These are phyloP conservation scores for Diarsia dahlii DNA, from an alignment of 2,888 invertebrate genomes.

Conservation along the genomic window DNA sequence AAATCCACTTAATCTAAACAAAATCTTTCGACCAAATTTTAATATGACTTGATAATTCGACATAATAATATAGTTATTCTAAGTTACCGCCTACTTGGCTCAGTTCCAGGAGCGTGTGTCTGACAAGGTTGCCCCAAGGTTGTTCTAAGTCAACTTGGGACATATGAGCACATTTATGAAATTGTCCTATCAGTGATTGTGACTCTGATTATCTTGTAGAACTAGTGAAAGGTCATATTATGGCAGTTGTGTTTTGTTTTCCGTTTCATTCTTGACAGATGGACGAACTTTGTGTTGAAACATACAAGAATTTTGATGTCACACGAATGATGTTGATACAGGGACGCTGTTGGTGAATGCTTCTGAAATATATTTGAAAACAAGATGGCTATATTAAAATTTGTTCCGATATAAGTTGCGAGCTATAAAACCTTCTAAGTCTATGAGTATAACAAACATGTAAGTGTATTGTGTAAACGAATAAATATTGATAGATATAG, in stretches of 20 bases:
- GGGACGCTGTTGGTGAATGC: not conserved
- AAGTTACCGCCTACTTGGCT: constrained; percentile 59
- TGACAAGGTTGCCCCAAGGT: constrained; percentile 60
- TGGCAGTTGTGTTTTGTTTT: not conserved
- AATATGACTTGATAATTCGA: constrained; percentile 19
- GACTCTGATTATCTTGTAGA: constrained; percentile 21
- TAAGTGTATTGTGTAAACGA: too few relatives aligned
- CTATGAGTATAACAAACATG: too few relatives aligned
- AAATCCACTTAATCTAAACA: not conserved
- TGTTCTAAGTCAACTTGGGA: constrained; percentile 59
- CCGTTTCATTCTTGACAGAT: not conserved
- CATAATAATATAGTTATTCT: constrained; percentile 28
- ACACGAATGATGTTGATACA: not conserved
- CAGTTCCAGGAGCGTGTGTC: constrained; percentile 55
- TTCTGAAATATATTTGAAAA: too few relatives aligned
- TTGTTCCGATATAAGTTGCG: too few relatives aligned
- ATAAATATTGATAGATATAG: too few relatives aligned
- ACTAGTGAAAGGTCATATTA: not conserved
- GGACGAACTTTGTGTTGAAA: not conserved
- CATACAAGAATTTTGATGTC: not conserved
- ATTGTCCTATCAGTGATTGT: constrained; percentile 41
- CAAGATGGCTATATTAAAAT: too few relatives aligned
- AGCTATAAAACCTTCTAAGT: too few relatives aligned
- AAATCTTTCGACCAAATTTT: not conserved
- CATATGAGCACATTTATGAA: constrained; percentile 53